Evolutionary conservation across 2,797 vertebrate genomes (phyloP).

Genomic region (Gallinago solitaria): DNA sequence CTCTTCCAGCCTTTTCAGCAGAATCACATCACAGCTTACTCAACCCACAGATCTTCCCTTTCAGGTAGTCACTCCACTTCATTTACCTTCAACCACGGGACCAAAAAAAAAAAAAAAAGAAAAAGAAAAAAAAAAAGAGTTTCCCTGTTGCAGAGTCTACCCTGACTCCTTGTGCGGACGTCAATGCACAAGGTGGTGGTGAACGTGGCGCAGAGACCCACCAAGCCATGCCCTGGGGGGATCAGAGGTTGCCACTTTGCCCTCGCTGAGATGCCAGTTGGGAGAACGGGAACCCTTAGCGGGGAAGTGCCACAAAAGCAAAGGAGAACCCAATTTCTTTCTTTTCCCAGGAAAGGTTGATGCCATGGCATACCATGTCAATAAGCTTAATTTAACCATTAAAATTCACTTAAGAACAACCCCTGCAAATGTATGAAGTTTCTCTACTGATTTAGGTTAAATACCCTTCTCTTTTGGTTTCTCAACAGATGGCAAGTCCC

Average conservation of each 20-base stretch:
- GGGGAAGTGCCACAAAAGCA: not conserved
- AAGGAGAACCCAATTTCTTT: not conserved
- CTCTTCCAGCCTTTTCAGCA: not conserved
- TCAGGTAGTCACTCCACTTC: not conserved
- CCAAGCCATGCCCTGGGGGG: accelerated
- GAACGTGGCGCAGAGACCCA: accelerated
- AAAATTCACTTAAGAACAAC: not conserved
- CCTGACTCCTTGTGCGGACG: not conserved
- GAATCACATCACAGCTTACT: not conserved
- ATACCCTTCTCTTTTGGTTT: not conserved
- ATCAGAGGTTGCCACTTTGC: not conserved
- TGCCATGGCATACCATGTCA: accelerated
- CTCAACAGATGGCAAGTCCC: not conserved
- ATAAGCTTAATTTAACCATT: not conserved
- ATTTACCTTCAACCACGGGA: not conserved
- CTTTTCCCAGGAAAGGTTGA: not conserved
- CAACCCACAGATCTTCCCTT: not conserved
- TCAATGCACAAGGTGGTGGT: not conserved
- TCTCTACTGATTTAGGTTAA: not conserved
- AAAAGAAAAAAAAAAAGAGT: not conserved
- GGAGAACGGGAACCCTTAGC: not conserved
- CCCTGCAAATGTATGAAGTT: not conserved
- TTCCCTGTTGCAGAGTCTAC: not conserved
- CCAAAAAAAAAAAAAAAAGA: not conserved
- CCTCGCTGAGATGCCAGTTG: not conserved